phyloP scores from a whole-genome alignment of 1,140 invertebrate genomes.

The Zaprionus kolodkinae region DNA sequence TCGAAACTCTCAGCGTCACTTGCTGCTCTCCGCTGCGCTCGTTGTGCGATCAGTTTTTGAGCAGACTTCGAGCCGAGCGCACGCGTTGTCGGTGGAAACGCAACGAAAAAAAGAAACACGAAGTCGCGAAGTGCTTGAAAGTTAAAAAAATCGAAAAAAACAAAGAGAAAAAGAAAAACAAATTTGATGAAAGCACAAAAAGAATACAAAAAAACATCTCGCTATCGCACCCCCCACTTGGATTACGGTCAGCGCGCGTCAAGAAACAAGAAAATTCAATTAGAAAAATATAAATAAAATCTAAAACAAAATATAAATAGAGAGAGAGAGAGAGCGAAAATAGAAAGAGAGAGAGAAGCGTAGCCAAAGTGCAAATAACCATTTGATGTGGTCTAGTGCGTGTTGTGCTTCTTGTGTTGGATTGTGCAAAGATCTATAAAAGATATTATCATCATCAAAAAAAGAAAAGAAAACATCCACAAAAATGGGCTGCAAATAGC shows the following conservation, averaged over 20 bases:
- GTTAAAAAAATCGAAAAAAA: conserved; percentile 27
- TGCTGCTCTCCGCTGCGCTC: conserved; percentile 53
- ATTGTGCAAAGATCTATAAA: conserved; percentile 57
- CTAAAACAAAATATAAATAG: conserved; percentile 20
- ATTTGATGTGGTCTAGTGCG: conserved; percentile 55
- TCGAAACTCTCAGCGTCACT: conserved; percentile 52
- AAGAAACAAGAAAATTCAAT: conserved; percentile 49
- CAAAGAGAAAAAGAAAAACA: conserved; percentile 52
- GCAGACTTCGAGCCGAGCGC: conserved; percentile 73
- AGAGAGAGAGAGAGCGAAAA: conserved; percentile 36
- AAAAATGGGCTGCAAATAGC: conserved; percentile 70
- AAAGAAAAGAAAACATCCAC: conserved; percentile 52
- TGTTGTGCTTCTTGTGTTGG: conserved; percentile 42
- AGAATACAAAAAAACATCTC: conserved; percentile 36
- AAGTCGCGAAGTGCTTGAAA: conserved; percentile 40
- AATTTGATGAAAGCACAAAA: conserved; percentile 53
- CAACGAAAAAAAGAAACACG: conserved; percentile 16
- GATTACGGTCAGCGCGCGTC: conserved; percentile 77
- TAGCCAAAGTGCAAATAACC: conserved; percentile 32
- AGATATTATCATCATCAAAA: too few relatives aligned
- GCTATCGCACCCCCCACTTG: conserved; percentile 73
- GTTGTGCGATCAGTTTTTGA: conserved; percentile 76
- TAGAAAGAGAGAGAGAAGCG: too few relatives aligned
- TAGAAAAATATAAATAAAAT: conserved; percentile 40
- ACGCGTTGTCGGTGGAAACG: conserved; percentile 58